These are phyloP conservation scores for Sitta carolinensis DNA, from an alignment of 2,797 vertebrate species.

Conservation along the genomic window DNA sequence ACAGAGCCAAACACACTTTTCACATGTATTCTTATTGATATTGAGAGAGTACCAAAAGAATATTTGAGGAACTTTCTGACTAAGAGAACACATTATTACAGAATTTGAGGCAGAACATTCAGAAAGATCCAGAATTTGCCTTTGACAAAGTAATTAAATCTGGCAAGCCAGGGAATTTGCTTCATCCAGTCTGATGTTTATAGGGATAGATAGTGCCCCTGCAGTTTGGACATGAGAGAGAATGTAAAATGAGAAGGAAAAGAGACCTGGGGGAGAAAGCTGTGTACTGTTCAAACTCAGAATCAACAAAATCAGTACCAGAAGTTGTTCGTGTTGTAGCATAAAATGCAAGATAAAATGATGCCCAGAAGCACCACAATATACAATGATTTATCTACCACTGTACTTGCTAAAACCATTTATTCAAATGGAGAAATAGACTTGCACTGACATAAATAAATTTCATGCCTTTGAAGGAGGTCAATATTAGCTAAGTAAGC, in stretches of 20 bases:
- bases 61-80: neutral
- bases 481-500: constrained; percentile 8
- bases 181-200: neutral
- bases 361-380: neutral
- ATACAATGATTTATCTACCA: neutral
- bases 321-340: neutral
- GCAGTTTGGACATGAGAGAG: neutral
- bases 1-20: neutral
- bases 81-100: neutral
- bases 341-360: neutral
- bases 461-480: neutral
- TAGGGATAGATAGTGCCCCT: neutral
- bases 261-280: neutral
- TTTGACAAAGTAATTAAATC: constrained; percentile 10
- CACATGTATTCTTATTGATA: neutral
- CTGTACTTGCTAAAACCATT: neutral
- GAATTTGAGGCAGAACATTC: neutral
- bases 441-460: neutral
- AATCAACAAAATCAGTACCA: neutral
- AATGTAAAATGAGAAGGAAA: constrained; percentile 14
- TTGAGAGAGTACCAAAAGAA: neutral
- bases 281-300: neutral
- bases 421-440: neutral
- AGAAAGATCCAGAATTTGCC: neutral
- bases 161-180: neutral